A percentile compares a stretch with the other conserved stretches of the same genome.
phyloP scores from a whole-genome alignment of 2,888 invertebrate genomes.

The Phaedon cochleariae region DNA sequence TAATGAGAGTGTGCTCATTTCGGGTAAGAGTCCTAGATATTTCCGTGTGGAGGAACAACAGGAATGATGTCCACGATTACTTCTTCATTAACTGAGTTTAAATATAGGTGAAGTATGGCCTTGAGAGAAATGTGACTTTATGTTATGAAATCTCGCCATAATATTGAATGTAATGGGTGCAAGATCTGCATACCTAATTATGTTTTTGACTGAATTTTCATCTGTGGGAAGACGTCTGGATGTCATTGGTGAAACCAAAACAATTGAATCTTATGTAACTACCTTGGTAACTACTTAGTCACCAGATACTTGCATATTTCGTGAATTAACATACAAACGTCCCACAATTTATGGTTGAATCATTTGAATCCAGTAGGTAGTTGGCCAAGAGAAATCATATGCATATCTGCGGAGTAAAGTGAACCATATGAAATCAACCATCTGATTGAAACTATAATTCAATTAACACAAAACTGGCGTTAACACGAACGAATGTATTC shows the following conservation, averaged over 20 bases:
- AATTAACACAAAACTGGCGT: too few relatives aligned
- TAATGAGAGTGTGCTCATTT: too few relatives aligned
- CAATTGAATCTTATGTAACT: slow-evolving; percentile 16
- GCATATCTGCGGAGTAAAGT: not conserved
- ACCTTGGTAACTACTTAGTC: too few relatives aligned
- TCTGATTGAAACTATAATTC: not conserved
- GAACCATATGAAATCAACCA: not conserved
- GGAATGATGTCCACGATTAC: too few relatives aligned
- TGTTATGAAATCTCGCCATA: too few relatives aligned
- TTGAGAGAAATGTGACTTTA: too few relatives aligned
- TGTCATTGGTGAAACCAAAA: slow-evolving; percentile 1
- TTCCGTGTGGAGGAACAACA: too few relatives aligned
- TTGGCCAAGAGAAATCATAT: not conserved
- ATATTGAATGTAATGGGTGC: not conserved
- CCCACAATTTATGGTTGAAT: slow-evolving; percentile 8
- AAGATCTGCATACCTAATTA: not conserved
- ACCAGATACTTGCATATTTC: slow-evolving; percentile 28
- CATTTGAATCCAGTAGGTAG: not conserved
- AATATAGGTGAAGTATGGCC: too few relatives aligned
- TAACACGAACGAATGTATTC: too few relatives aligned
- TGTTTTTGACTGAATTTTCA: not conserved
- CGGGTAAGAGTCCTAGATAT: too few relatives aligned
- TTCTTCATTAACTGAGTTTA: too few relatives aligned
- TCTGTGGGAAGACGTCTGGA: slow-evolving; percentile 1
- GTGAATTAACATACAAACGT: slow-evolving; percentile 32